A percentile compares a stretch with the other conserved stretches of the same genome.
These are phyloP conservation scores for Cetoscarus ocellatus DNA, from an alignment of 2,797 vertebrate species.

Conservation along the genomic window DNA sequence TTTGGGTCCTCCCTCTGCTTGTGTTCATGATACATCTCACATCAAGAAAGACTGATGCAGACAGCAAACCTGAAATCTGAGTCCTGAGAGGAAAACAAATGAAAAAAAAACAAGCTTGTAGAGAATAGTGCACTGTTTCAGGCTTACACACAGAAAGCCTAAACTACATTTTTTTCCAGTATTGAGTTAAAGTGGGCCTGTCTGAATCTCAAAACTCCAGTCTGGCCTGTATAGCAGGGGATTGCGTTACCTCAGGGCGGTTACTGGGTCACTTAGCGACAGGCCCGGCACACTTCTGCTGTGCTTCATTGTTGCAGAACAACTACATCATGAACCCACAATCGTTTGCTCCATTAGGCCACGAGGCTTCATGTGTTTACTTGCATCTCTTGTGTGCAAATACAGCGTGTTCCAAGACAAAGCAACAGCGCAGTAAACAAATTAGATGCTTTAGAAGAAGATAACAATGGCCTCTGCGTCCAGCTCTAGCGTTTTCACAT, in stretches of 20 bases:
- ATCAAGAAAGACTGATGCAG: too few species aligned
- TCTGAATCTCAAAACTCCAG: too few species aligned
- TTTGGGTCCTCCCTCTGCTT: too few species aligned
- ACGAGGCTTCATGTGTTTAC: slow-evolving; percentile 20
- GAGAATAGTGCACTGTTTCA: too few species aligned
- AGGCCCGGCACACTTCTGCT: slow-evolving; percentile 88
- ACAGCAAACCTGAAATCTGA: too few species aligned
- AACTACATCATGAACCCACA: slow-evolving; percentile 70
- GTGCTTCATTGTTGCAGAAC: slow-evolving; percentile 80
- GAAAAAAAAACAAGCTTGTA: too few species aligned
- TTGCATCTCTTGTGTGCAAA: neutral
- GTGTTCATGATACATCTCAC: too few species aligned
- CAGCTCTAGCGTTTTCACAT: too few species aligned
- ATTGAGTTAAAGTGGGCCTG: too few species aligned
- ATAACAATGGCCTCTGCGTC: neutral
- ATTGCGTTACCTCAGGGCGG: slow-evolving; percentile 78
- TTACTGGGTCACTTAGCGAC: slow-evolving; percentile 88
- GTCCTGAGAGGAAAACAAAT: too few species aligned
- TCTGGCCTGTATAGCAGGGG: slow-evolving; percentile 77
- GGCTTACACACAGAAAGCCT: too few species aligned
- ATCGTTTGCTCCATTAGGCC: slow-evolving; percentile 75
- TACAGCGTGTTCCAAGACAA: neutral
- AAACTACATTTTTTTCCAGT: too few species aligned
- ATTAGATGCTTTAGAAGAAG: neutral
- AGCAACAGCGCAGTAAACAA: neutral